Percentiles rank a stretch among this genome's conserved stretches.
phyloP scores from a whole-genome alignment of 2,113 vertebrate genomes.

The Cheilinus undulatus region DNA sequence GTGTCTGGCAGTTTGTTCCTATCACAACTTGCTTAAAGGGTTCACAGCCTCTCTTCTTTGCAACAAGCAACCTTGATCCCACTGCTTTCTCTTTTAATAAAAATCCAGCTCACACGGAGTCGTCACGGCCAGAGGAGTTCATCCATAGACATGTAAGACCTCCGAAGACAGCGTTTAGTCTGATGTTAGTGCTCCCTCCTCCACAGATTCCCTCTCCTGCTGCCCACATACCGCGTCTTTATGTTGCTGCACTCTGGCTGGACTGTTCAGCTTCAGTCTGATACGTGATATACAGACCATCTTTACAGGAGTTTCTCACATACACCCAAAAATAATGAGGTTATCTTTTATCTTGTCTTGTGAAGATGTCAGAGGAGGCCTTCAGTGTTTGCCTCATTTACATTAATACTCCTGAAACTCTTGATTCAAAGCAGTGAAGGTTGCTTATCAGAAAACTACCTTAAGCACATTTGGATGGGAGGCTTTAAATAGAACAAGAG shows the following conservation, averaged over 20 bases:
- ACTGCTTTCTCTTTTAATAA: constrained; percentile 10
- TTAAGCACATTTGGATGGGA: constrained; percentile 3
- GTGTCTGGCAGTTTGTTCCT: not conserved
- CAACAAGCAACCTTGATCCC: constrained; percentile 4
- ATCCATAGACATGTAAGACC: not conserved
- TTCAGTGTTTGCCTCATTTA: not conserved
- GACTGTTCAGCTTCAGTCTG: no score
- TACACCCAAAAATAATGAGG: not conserved
- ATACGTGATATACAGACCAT: no score
- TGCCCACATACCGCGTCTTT: not conserved
- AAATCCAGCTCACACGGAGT: not conserved
- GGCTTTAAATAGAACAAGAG: not conserved
- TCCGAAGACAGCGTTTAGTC: not conserved
- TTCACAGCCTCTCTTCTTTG: not conserved
- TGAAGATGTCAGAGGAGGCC: not conserved
- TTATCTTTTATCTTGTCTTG: not conserved
- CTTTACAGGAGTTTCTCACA: not conserved
- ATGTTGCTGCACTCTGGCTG: not conserved
- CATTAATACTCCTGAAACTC: not conserved
- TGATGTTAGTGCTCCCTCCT: constrained; percentile 3
- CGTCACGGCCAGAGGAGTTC: not conserved
- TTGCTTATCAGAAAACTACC: constrained; percentile 32
- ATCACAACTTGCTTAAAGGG: not conserved
- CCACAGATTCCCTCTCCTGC: not conserved
- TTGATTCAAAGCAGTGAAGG: not conserved